phyloP scores from a whole-genome alignment of 2,113 vertebrate genomes.

The Rhegmatorhina hoffmannsi region DNA sequence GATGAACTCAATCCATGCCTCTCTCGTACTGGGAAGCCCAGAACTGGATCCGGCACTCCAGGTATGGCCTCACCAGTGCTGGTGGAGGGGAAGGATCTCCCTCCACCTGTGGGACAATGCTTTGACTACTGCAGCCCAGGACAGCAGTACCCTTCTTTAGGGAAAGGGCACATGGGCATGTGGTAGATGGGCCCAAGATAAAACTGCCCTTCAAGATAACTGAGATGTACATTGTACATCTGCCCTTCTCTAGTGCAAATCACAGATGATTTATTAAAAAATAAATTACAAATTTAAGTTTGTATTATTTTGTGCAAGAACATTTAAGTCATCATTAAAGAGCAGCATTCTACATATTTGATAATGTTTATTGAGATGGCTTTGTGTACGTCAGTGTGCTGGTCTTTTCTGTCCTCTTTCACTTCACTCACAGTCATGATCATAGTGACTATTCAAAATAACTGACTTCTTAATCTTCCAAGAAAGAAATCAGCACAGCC shows the following conservation, averaged over 20 bases:
- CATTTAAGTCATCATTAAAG: background rate
- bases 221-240: background rate
- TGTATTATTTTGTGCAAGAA: background rate
- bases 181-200: background rate
- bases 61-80: background rate
- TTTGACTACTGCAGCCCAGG: background rate
- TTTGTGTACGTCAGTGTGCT: background rate
- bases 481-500: background rate
- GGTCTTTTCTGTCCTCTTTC: background rate
- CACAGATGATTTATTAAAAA: background rate
- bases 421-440: background rate
- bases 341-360: background rate
- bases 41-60: background rate
- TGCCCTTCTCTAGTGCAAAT: background rate
- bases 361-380: background rate
- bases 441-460: background rate
- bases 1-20: background rate
- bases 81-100: background rate
- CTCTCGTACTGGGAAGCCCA: background rate
- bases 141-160: background rate
- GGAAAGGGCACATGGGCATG: fast-evolving
- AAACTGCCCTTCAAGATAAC: background rate
- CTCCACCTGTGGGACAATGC: background rate
- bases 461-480: background rate
- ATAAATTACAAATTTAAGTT: background rate